These are phyloP conservation scores for Bedellia somnulentella DNA, from an alignment of 2,888 invertebrate genomes.

Conservation along the genomic window DNA sequence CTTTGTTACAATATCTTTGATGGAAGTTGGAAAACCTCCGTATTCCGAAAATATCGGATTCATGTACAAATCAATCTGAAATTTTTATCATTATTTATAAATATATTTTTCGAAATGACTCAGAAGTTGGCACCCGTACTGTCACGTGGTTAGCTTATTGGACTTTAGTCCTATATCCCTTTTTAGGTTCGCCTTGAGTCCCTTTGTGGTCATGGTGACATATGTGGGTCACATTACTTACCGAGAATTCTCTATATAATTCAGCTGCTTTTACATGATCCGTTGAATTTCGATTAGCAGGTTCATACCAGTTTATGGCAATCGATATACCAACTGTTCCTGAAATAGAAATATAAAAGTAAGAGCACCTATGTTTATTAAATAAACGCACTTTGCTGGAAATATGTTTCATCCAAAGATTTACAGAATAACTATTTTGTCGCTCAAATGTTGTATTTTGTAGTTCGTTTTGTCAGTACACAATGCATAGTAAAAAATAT, in stretches of 20 bases:
- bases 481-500: no score
- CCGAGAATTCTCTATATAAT: conserved; percentile 27
- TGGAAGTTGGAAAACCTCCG: conserved; percentile 16
- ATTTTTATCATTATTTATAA: conserved; percentile 12
- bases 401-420: no score
- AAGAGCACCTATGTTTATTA: no score
- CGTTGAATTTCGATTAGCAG: conserved; percentile 19
- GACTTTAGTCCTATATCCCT: no score
- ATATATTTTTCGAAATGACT: conserved; percentile 13
- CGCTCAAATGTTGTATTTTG: no score
- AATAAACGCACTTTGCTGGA: no score
- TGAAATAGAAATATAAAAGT: no score
- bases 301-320: conserved; percentile 29
- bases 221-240: conserved; percentile 15
- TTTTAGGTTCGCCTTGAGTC: conserved; percentile 9
- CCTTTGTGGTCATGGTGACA: not conserved
- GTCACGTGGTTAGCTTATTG: no score
- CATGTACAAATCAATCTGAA: conserved; percentile 35
- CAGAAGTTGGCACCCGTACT: conserved; percentile 22
- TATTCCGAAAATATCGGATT: conserved; percentile 23
- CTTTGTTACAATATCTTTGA: conserved; percentile 32
- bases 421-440: no score
- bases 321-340: conserved; percentile 32
- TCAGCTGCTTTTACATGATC: conserved; percentile 31
- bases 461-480: no score